Evolutionary conservation across 2,888 invertebrate species (phyloP).

Genomic region (Malthinus flaveolus): DNA sequence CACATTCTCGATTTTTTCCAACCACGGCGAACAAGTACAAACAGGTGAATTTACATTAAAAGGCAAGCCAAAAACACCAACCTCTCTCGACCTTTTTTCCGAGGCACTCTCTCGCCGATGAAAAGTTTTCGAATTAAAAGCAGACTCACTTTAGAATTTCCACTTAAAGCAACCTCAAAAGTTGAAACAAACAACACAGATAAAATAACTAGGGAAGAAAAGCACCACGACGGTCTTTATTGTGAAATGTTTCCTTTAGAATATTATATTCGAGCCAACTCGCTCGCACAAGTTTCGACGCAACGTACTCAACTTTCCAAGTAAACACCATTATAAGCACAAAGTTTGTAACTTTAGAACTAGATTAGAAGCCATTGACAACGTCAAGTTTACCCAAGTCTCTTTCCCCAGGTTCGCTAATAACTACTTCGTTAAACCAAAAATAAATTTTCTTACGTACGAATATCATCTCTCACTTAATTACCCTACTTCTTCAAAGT

Average conservation of each 20-base stretch:
- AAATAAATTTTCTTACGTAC: conserved; percentile 14
- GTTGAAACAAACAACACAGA: too few relatives aligned
- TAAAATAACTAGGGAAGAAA: too few relatives aligned
- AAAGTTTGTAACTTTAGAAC: conserved; percentile 29
- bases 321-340: conserved; percentile 30
- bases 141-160: too few relatives aligned
- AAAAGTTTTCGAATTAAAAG: not conserved
- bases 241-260: not conserved
- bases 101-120: not conserved
- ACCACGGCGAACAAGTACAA: conserved; percentile 25
- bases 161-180: too few relatives aligned
- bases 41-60: conserved; percentile 32
- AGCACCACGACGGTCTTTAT: too few relatives aligned
- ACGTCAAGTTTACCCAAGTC: conserved; percentile 23
- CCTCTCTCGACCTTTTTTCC: not conserved
- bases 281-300: conserved; percentile 7
- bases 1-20: conserved; percentile 7
- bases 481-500: not conserved
- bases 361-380: conserved; percentile 31
- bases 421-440: conserved; percentile 24
- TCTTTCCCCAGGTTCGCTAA: conserved; percentile 9
- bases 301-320: conserved; percentile 26
- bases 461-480: not conserved
- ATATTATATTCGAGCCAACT: not conserved
- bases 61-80: conserved; percentile 16